Evolutionary conservation across 2,113 vertebrate genomes (phyloP), one percentile per base, ranked within the genome.

Genomic region (Papio anubis): DNA sequence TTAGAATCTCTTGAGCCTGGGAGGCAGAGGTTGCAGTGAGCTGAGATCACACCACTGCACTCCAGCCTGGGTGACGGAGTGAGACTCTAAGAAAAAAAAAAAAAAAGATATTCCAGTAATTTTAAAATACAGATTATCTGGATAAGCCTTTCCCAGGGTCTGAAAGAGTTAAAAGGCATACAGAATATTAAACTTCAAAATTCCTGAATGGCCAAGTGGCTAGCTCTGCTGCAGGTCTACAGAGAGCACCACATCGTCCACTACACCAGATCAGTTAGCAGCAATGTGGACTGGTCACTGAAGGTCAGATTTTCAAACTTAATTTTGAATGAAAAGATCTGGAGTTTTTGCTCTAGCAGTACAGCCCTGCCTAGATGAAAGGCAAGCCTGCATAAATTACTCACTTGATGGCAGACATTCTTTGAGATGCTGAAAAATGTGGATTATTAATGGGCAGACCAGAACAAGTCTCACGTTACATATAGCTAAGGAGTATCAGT

Each of bases 381-480:
- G 85, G 70, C 81, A 96, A 85, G 59, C 23, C 75, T 70, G 66
- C 84, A 94, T 97, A 97, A 97, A 97, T 97, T 97, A 97, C 78
- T 97, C 92, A 97, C 76, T 97, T 93, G 61, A 97, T 94, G 85
- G 95, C 70, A 97, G 95, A 94, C 78, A 81, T 93, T 84, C 95
- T 55, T 4, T 25, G 87, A 85, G 82, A 96, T 1, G 20, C 87
- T 97, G 88, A 96, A 97, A 98, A 96, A 91, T 80, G 76, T 88
- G 78, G 70, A 98, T 97, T 98, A 97, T 98, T 98, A 97, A 98
- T 98, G 88, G 95, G 70, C 88, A 95, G 88, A 79, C 52, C 93
- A 95, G 96, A 98, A 96, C 59, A 96, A 97, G 97, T 98, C 97
- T 98, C 98, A 97, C 61, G 88, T 98, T 98, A 98, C 98, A 97